Percentiles rank a stretch among this genome's conserved stretches.
These are phyloP conservation scores for Ephydatia muelleri DNA, from an alignment of 37 sponge, comb jelly and placozoan species.

Conservation along the genomic window DNA sequence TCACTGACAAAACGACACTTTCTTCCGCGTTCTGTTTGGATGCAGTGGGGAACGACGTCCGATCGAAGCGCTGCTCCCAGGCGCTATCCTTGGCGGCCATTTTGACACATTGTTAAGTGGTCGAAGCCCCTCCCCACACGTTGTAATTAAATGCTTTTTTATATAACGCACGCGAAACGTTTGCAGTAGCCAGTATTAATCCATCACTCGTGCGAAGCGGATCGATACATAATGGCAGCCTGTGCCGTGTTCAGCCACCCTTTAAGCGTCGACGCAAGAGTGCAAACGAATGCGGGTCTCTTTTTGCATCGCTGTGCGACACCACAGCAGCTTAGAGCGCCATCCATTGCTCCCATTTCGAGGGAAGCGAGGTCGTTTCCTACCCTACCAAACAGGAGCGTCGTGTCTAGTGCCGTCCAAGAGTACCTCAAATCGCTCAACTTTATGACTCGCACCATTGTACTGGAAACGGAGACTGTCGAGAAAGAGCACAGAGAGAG, in stretches of 20 bases:
- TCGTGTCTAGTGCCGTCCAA: constrained; percentile 32
- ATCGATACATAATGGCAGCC: not conserved
- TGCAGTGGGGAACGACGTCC: constrained; percentile 23
- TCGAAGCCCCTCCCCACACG: not conserved
- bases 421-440: constrained; percentile 70
- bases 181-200: not conserved
- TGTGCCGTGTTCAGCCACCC: not conserved
- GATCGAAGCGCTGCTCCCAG: constrained; percentile 60
- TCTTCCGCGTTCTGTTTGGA: constrained; percentile 54
- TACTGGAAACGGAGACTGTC: constrained; percentile 68
- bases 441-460: constrained; percentile 64
- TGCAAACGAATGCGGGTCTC: not conserved
- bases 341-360: not conserved
- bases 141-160: not conserved
- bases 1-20: constrained; percentile 40
- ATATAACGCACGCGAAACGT: not conserved
- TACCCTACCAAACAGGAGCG: constrained; percentile 1
- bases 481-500: constrained; percentile 50
- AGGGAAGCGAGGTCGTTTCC: constrained; percentile 8
- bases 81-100: constrained; percentile 74
- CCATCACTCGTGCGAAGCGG: too few relatives aligned
- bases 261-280: not conserved
- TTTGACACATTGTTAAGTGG: not conserved
- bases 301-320: not conserved
- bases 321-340: not conserved